phyloP scores from a whole-genome alignment of 2,888 invertebrate genomes.

The Aquatica leii region DNA sequence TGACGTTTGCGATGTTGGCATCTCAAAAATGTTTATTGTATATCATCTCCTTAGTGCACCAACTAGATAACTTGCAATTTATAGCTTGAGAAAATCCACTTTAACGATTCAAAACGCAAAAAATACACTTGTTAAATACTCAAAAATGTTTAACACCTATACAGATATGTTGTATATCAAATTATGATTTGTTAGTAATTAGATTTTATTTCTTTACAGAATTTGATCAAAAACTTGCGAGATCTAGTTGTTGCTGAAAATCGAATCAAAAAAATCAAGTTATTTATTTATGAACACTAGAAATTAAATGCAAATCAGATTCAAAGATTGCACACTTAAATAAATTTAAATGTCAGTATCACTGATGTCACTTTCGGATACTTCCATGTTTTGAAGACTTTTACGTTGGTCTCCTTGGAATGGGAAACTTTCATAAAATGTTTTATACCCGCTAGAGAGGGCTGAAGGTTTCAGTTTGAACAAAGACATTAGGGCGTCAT shows the following conservation, averaged over 20 bases:
- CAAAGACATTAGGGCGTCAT: no score
- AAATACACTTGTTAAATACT: not conserved
- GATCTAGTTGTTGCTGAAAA: not conserved
- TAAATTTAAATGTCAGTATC: no score
- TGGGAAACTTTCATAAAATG: not conserved
- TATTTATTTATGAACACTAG: not conserved
- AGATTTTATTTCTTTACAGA: not conserved
- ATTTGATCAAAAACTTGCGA: not conserved
- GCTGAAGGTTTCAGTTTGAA: not conserved
- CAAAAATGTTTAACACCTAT: not conserved
- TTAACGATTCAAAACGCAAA: not conserved
- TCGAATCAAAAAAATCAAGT: not conserved
- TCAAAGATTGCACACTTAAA: not conserved
- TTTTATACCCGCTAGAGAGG: not conserved
- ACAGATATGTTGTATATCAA: not conserved
- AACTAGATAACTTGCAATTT: not conserved
- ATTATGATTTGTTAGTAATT: not conserved
- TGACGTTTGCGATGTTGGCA: no score
- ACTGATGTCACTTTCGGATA: no score
- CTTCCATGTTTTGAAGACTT: not conserved
- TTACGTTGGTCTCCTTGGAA: not conserved
- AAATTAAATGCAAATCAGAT: not conserved
- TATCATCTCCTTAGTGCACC: not conserved
- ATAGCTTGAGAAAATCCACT: not conserved
- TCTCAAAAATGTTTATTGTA: no score